Evolutionary conservation across 2,113 vertebrate genomes (phyloP).

Genomic region (Coregonus clupeaformis): DNA sequence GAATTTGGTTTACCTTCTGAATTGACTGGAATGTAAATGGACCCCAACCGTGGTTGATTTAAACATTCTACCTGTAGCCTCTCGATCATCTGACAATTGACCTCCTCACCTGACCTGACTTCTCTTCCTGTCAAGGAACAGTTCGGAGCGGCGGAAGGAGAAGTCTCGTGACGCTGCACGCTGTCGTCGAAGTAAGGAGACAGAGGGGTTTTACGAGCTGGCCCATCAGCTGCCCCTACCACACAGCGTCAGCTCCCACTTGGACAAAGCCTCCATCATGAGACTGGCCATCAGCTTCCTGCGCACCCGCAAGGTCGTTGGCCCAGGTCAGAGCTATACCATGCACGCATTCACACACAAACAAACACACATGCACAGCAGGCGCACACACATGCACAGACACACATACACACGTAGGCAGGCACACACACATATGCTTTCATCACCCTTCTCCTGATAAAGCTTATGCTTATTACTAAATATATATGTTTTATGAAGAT

Average conservation of each 20-base stretch:
- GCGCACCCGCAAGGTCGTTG: constrained; percentile 86
- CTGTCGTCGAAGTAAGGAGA: constrained; percentile 95
- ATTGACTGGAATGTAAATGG: no score
- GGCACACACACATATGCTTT: neutral
- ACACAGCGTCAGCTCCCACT: constrained; percentile 88
- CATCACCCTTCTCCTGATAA: neutral
- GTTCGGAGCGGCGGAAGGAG: constrained; percentile 94
- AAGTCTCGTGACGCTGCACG: constrained; percentile 95
- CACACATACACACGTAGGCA: neutral
- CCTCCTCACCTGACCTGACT: neutral
- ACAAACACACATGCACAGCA: neutral
- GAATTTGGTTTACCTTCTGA: no score
- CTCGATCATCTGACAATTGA: neutral
- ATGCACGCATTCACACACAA: neutral
- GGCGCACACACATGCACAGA: neutral
- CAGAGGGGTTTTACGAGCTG: constrained; percentile 95
- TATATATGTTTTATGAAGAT: no score
- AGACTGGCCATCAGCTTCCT: constrained; percentile 97
- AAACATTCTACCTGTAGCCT: neutral
- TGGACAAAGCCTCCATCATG: constrained; percentile 99
- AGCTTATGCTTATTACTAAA: no score
- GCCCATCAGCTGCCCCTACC: constrained; percentile 92
- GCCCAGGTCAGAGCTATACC: constrained; percentile 72
- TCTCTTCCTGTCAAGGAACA: constrained; percentile 75
- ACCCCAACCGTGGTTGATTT: no score